A percentile compares a stretch with the other conserved stretches of the same genome.
These are phyloP conservation scores for Thamnophis elegans DNA, from an alignment of 2,797 vertebrate genomes.

Conservation along the genomic window DNA sequence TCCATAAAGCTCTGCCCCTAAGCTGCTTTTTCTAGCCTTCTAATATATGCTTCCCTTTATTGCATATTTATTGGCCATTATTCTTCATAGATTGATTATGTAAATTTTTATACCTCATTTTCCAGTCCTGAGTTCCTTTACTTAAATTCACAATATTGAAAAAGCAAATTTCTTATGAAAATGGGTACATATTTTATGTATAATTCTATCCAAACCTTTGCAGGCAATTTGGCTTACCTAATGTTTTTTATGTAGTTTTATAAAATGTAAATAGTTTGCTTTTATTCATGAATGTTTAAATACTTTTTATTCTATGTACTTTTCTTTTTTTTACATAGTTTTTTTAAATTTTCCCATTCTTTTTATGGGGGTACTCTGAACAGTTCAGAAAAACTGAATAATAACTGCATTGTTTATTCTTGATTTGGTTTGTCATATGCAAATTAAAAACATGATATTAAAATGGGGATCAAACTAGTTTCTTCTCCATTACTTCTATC, in stretches of 20 bases:
- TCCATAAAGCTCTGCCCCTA: neutral
- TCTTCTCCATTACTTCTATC: neutral
- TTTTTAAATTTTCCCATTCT: neutral
- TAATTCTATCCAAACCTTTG: neutral
- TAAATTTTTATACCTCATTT: neutral
- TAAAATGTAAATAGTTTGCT: neutral
- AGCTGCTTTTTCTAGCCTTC: neutral
- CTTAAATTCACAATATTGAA: neutral
- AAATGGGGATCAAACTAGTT: neutral
- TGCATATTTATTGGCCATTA: neutral
- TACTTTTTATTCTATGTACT: neutral
- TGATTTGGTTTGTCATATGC: neutral
- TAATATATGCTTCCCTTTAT: neutral
- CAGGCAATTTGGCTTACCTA: neutral
- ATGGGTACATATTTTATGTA: neutral
- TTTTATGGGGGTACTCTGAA: neutral
- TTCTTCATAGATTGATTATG: neutral
- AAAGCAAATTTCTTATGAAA: neutral
- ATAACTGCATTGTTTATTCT: neutral
- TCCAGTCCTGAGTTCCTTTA: neutral
- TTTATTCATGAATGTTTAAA: neutral
- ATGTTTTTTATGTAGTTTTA: neutral
- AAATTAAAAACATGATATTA: neutral
- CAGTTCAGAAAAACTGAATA: neutral
- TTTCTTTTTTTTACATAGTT: neutral